Percentiles rank a stretch among this genome's conserved stretches.
phyloP scores from a whole-genome alignment of 2,113 vertebrate species.

The Zootoca vivipara region DNA sequence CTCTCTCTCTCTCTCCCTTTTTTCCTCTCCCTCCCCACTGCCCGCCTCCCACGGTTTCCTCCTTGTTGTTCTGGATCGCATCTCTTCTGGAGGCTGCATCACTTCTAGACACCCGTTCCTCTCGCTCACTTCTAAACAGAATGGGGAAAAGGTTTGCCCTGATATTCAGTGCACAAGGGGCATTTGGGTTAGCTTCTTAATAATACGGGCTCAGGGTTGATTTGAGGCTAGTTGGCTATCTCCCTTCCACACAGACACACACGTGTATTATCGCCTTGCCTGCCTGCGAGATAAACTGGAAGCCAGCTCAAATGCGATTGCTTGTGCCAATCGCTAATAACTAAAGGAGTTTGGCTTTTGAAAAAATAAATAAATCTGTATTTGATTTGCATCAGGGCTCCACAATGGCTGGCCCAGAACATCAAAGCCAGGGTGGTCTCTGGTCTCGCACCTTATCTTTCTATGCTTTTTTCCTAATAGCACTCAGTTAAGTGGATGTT shows the following conservation, averaged over 20 bases:
- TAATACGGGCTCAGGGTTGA: neutral
- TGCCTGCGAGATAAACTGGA: neutral
- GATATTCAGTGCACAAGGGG: neutral
- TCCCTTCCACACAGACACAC: neutral
- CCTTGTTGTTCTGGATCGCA: slow-evolving; percentile 40
- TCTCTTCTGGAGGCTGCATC: slow-evolving; percentile 38
- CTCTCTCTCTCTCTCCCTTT: slow-evolving; percentile 12
- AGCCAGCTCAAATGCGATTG: neutral
- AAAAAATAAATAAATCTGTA: neutral
- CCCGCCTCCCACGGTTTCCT: slow-evolving; percentile 17
- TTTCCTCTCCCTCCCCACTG: slow-evolving; percentile 14
- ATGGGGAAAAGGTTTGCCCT: neutral
- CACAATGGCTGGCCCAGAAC: neutral
- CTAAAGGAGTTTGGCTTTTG: neutral
- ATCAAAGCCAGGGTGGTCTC: neutral
- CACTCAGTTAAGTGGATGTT: too few species aligned
- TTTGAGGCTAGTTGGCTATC: neutral
- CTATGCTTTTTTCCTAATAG: neutral
- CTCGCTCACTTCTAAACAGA: neutral
- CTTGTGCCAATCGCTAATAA: neutral
- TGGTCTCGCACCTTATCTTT: neutral
- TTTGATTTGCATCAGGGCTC: neutral
- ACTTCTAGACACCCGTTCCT: neutral
- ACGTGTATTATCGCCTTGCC: neutral
- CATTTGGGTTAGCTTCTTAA: accelerated